A percentile compares a stretch with the other conserved stretches of the same genome.
Evolutionary conservation across 2,797 vertebrate species (phyloP).

Genomic region (Centroberyx gerrardi): DNA sequence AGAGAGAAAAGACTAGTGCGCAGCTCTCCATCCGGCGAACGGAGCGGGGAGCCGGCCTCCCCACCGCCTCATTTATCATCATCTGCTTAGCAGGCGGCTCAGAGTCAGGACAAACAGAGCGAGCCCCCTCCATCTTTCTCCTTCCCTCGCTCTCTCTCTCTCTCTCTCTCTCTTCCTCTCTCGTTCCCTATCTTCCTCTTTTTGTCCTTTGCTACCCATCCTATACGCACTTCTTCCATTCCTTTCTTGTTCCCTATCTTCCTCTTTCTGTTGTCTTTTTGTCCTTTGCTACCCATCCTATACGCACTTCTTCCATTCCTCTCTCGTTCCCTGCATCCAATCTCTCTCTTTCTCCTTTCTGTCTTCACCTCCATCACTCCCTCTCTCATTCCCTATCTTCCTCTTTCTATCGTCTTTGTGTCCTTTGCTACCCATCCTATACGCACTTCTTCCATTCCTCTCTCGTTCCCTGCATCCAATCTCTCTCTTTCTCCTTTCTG

Average conservation of each 20-base stretch:
- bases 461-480: not conserved
- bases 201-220: conserved; percentile 53
- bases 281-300: conserved; percentile 49
- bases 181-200: conserved; percentile 34
- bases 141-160: conserved; percentile 38
- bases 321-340: conserved; percentile 42
- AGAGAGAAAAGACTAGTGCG: conserved; percentile 83
- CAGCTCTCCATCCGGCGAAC: conserved; percentile 74
- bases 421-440: conserved; percentile 51
- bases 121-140: conserved; percentile 65
- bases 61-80: conserved; percentile 86
- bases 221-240: conserved; percentile 35
- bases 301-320: conserved; percentile 36
- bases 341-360: conserved; percentile 35
- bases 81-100: conserved; percentile 83
- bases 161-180: conserved; percentile 48
- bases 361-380: conserved; percentile 42
- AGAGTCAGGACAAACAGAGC: conserved; percentile 83
- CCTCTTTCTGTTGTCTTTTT: conserved; percentile 49
- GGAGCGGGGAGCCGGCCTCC: conserved; percentile 72
- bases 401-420: not conserved
- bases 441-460: conserved; percentile 7
- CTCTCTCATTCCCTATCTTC: conserved; percentile 26
- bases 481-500: conserved; percentile 32
- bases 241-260: conserved; percentile 35